Conservation (phyloP, 2,888 invertebrate genomes). For the Malachius bipustulatus region DNA sequence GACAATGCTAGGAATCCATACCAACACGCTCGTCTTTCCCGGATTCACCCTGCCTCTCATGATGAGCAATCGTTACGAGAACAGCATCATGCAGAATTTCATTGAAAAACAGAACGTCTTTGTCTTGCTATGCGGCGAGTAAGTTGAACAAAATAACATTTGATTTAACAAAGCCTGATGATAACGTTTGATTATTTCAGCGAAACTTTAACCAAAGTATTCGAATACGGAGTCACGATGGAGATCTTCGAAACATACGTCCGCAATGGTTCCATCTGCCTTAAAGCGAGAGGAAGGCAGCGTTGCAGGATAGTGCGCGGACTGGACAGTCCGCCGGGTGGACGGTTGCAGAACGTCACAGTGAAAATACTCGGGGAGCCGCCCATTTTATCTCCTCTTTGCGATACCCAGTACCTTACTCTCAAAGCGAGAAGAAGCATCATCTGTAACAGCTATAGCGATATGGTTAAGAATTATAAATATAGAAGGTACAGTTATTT, state of each 20-base stretch:
- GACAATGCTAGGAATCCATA: constrained; percentile 31
- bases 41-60: constrained; percentile 70
- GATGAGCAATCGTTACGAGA: constrained; percentile 38
- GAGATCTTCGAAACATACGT: constrained; percentile 56
- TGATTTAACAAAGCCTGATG: not conserved
- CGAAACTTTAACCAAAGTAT: too few species aligned
- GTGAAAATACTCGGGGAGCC: constrained; percentile 60
- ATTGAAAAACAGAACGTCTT: constrained; percentile 50
- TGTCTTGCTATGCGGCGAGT: constrained; percentile 46
- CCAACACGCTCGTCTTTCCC: constrained; percentile 54
- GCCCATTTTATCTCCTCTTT: constrained; percentile 43
- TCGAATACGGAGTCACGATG: constrained; percentile 47
- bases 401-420: constrained; percentile 37
- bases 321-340: constrained; percentile 30
- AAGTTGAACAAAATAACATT: constrained; percentile 22
- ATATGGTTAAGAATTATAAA: constrained; percentile 27
- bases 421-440: constrained; percentile 37
- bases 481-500: constrained; percentile 28
- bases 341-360: constrained; percentile 42
- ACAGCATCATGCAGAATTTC: constrained; percentile 46
- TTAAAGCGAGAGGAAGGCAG: constrained; percentile 66
- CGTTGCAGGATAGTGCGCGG: constrained; percentile 49
- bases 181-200: too few species aligned
- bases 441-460: constrained; percentile 23
- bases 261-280: constrained; percentile 40